These are phyloP conservation scores for Plagodis pulveraria DNA, from an alignment of 2,888 invertebrate species.

Conservation along the genomic window DNA sequence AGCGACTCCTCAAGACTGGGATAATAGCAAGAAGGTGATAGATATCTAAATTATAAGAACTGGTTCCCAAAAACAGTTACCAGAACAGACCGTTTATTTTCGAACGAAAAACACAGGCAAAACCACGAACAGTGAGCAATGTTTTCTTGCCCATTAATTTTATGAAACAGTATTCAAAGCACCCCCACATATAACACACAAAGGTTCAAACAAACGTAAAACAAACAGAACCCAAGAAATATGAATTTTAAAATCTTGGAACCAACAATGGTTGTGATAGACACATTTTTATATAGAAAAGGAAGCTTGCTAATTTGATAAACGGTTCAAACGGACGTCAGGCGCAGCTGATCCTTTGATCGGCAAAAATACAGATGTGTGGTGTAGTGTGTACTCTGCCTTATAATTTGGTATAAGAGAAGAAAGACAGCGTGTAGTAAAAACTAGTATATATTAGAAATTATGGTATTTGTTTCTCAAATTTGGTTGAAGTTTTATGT, in stretches of 20 bases:
- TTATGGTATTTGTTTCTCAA: neutral
- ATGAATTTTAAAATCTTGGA: conserved; percentile 40
- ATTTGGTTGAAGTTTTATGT: no score
- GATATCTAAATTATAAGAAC: no score
- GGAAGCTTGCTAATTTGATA: conserved; percentile 84
- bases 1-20: no score
- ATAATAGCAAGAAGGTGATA: no score
- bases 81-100: no score
- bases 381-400: conserved; percentile 60
- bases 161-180: no score
- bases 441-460: neutral
- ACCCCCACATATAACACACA: neutral
- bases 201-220: conserved; percentile 21
- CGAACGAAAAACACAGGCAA: no score
- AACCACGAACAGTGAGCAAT: no score
- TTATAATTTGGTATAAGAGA: conserved; percentile 42
- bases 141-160: no score
- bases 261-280: conserved; percentile 62
- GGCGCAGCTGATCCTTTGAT: conserved; percentile 76
- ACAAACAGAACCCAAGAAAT: conserved; percentile 30
- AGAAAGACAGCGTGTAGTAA: conserved; percentile 28
- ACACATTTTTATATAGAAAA: conserved; percentile 84
- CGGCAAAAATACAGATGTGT: conserved; percentile 83
- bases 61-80: no score
- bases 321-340: conserved; percentile 84